These are phyloP conservation scores for Bombus pyrosoma DNA, from an alignment of 1,140 invertebrate genomes.

Conservation along the genomic window DNA sequence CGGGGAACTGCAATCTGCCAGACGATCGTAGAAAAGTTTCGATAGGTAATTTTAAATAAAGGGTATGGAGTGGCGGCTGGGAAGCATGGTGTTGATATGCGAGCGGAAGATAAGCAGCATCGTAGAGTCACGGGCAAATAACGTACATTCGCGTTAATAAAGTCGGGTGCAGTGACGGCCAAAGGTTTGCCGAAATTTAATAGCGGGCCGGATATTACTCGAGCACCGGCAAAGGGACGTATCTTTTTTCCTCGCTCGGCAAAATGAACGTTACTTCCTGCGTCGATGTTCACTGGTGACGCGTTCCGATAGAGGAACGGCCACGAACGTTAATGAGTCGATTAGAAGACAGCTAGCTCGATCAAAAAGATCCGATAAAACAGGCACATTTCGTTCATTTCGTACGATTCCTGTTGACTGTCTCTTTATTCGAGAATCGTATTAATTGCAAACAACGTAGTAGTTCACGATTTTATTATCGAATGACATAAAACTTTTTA, in stretches of 20 bases:
- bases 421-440: not conserved
- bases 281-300: too few relatives aligned
- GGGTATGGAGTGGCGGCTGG: not conserved
- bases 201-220: slow-evolving; percentile 15
- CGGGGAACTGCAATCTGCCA: not conserved
- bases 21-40: not conserved
- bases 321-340: slow-evolving; percentile 43
- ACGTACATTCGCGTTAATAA: slow-evolving; percentile 20
- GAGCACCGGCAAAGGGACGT: not conserved
- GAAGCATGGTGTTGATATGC: not conserved
- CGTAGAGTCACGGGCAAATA: not conserved
- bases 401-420: not conserved
- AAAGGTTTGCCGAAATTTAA: slow-evolving; percentile 13
- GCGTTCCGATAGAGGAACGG: slow-evolving; percentile 19
- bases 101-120: not conserved
- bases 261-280: slow-evolving; percentile 27
- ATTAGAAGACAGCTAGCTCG: not conserved
- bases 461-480: not conserved
- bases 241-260: not conserved
- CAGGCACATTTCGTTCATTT: not conserved
- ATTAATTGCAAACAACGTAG: not conserved
- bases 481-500: too few relatives aligned
- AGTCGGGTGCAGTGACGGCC: not conserved
- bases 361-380: not conserved
- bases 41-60: not conserved